Evolutionary conservation across 2,113 vertebrate species (phyloP).

Genomic region (Crotalus horridus): DNA sequence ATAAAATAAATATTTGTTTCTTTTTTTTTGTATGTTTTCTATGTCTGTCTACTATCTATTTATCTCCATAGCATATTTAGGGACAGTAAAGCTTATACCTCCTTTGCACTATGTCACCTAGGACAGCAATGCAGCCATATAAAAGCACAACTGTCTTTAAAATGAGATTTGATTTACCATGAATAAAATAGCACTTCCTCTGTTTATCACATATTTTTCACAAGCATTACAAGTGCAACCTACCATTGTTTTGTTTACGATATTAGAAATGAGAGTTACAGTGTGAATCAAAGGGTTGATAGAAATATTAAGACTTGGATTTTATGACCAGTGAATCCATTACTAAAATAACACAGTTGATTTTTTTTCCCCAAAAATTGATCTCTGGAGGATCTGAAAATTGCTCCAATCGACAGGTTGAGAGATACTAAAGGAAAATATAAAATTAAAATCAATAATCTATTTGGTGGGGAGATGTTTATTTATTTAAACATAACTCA

Average conservation of each 20-base stretch:
- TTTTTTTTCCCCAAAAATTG: background rate
- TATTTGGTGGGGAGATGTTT: background rate
- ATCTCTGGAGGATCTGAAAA: background rate
- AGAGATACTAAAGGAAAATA: background rate
- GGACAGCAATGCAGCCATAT: background rate
- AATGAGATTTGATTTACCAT: background rate
- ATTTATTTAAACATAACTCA: background rate
- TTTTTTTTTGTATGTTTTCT: background rate
- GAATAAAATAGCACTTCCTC: background rate
- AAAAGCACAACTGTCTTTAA: background rate
- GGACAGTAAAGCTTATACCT: background rate
- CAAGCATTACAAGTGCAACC: conserved; percentile 1
- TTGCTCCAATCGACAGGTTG: background rate
- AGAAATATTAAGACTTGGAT: background rate
- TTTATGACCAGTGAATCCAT: background rate
- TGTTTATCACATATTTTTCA: conserved; percentile 13
- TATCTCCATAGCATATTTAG: background rate
- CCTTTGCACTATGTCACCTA: background rate
- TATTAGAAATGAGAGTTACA: conserved; percentile 14
- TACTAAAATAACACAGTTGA: background rate
- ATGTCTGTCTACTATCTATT: background rate
- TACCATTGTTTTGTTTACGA: background rate
- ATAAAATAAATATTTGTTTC: background rate
- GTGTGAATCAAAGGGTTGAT: background rate
- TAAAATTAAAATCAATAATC: background rate